Evolutionary conservation across 2,888 invertebrate genomes (phyloP).

Genomic region (Cephus runcator): DNA sequence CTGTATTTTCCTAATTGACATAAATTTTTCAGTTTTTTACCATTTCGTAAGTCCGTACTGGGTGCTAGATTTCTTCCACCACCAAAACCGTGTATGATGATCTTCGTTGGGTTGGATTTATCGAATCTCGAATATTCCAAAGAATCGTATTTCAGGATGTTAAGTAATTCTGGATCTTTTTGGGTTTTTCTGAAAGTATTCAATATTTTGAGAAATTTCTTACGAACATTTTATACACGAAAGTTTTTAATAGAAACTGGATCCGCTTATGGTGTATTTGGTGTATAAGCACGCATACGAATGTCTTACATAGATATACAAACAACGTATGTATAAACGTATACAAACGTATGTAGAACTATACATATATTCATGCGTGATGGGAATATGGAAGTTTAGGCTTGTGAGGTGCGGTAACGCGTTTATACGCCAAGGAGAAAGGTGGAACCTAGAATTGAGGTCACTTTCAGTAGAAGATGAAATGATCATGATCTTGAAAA

Average conservation of each 20-base stretch:
- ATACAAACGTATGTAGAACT: background rate
- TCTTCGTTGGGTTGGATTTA: conserved; percentile 81
- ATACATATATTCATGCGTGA: background rate
- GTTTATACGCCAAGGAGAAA: conserved; percentile 48
- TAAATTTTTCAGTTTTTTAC: conserved; percentile 43
- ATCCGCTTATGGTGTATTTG: no score
- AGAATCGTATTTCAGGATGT: conserved; percentile 77
- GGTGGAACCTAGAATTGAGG: conserved; percentile 56
- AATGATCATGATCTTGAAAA: conserved; percentile 64
- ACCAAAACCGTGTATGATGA: conserved; percentile 92
- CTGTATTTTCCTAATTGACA: background rate
- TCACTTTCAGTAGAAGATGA: conserved; percentile 59
- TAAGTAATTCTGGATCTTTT: conserved; percentile 76
- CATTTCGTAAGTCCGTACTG: conserved; percentile 84
- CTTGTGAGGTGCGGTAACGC: background rate
- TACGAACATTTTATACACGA: background rate
- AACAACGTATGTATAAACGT: background rate
- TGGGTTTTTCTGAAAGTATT: conserved; percentile 74
- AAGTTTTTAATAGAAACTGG: background rate
- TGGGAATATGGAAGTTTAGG: background rate
- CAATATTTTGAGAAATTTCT: background rate
- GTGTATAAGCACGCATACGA: no score
- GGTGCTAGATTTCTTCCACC: conserved; percentile 85
- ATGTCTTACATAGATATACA: no score
- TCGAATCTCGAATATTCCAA: conserved; percentile 82